Evolutionary conservation across 2,113 vertebrate genomes (phyloP), one percentile per base, ranked within the genome.

Genomic region (Apeltes quadracus): DNA sequence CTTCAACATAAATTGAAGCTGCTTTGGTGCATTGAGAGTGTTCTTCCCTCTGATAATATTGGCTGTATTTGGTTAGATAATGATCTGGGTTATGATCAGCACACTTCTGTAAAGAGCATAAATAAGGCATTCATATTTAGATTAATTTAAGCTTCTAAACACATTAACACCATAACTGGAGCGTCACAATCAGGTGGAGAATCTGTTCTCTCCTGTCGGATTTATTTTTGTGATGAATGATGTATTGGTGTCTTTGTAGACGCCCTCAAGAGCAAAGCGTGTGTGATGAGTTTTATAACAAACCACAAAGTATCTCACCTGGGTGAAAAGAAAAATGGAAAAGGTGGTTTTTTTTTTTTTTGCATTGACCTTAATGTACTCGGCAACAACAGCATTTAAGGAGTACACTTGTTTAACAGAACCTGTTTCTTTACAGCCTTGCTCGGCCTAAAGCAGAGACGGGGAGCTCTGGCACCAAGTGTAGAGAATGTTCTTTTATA

Each of bases 341-440:
- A 22, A 7, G 10, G 5, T 27, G 18, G 8, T 48, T 36, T 0
- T 18, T 58, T 23, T 34, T 59, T 65, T 53, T 9, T 62, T 8
- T 32, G 5, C 41, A 63, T 62, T 62, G 25, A 27, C 16, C 16
- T 51, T 3, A 44, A 64, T 55, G 10, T 36, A 51, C 36, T 54
- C 29, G 38, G 15, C 6, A 15, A 25, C 29, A 64, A 9, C 27
- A 53, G 39, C 41, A 61, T 13, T 7, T 50, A 22, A 32, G 10
- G 41, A 36, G 41, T 22, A 36, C 15, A 20, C 27, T 29, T 23
- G 48, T 61, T 61, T 75, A 18, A 50, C 18, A 57, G 18, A 46
- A 48, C 48, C 48, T 39, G 14, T 27, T 25, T 75, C 38, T 54
- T 76, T 12, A 83, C 72, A 46, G 36, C 18, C 10, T 68, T 14